These are phyloP conservation scores for Rhagium mordax DNA, from an alignment of 2,888 invertebrate genomes.

Conservation along the genomic window DNA sequence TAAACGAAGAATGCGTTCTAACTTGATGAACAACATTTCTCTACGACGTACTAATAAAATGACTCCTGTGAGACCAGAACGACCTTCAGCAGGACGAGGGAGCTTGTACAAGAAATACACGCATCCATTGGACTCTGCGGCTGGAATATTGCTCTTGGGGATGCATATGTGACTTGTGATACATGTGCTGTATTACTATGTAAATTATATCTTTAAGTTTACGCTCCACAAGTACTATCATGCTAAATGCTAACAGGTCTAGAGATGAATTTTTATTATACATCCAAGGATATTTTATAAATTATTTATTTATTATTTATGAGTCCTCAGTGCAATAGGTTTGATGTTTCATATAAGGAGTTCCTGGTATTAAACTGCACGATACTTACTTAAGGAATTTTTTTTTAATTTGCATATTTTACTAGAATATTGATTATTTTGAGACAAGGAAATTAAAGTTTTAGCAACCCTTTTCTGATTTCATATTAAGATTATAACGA, in stretches of 20 bases:
- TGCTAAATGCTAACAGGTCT: neutral
- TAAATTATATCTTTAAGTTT: neutral
- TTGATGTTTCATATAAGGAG: no score
- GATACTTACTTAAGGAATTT: no score
- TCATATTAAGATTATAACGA: no score
- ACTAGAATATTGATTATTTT: no score
- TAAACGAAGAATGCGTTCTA: slow-evolving; percentile 17
- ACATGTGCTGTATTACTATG: neutral
- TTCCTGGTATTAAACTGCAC: no score
- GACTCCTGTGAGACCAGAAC: slow-evolving; percentile 9
- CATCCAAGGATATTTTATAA: neutral
- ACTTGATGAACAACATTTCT: slow-evolving; percentile 24
- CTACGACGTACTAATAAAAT: slow-evolving; percentile 20
- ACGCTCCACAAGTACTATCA: neutral
- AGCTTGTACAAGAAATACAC: slow-evolving; percentile 4
- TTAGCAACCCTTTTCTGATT: no score
- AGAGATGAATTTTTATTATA: neutral
- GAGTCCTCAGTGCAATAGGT: no score
- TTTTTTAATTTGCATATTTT: no score
- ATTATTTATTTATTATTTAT: neutral
- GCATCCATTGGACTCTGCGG: neutral
- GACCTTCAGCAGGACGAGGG: slow-evolving; percentile 24
- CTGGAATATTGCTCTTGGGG: slow-evolving; percentile 13
- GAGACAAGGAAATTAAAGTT: no score
- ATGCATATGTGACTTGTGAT: neutral